Evolutionary conservation across 2,113 vertebrate species (phyloP).

Genomic region (Heteronetta atricapilla): DNA sequence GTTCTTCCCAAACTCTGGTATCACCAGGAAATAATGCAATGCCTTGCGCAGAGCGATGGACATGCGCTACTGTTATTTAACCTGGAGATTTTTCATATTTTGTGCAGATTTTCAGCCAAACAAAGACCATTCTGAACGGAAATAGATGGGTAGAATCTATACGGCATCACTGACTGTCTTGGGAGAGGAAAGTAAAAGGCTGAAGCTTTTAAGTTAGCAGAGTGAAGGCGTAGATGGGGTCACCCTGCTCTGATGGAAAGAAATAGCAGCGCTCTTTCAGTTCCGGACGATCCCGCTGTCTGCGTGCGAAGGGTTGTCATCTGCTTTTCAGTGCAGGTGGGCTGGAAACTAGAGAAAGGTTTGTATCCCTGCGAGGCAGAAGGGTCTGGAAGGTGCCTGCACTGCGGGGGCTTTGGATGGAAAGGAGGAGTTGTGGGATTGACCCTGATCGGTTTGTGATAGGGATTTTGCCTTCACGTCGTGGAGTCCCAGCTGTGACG

Average conservation of each 20-base stretch:
- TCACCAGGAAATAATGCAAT: neutral
- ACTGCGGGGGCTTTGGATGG: neutral
- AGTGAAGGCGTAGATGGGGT: neutral
- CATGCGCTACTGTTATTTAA: rapidly evolving
- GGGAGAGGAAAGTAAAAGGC: neutral
- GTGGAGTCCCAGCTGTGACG: neutral
- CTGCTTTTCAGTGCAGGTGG: neutral
- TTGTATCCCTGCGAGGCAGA: neutral
- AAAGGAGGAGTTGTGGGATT: neutral
- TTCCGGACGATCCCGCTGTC: neutral
- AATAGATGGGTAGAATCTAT: rapidly evolving
- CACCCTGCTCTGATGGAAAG: neutral
- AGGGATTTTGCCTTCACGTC: neutral
- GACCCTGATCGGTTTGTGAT: rapidly evolving
- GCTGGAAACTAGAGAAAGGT: neutral
- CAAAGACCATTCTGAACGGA: neutral
- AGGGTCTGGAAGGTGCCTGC: neutral
- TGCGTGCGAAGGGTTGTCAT: rapidly evolving
- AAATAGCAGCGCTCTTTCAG: neutral
- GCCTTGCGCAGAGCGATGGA: neutral
- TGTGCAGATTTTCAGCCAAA: neutral
- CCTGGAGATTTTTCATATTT: neutral
- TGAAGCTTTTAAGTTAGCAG: neutral
- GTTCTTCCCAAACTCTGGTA: neutral
- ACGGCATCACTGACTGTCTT: neutral